phyloP scores from a whole-genome alignment of 2,888 invertebrate species.

The Subacronicta megacephala region DNA sequence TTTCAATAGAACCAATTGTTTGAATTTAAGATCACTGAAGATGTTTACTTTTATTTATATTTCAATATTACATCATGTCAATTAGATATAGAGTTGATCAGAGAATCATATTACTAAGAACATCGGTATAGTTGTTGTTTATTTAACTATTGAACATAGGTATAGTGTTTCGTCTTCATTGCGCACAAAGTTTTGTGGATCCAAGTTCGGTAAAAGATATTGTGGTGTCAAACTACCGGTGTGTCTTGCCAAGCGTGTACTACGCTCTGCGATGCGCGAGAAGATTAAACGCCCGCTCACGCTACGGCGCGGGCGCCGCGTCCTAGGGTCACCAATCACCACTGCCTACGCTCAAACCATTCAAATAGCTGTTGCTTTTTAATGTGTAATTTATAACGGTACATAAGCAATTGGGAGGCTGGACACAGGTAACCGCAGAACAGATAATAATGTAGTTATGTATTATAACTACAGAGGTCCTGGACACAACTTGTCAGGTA shows the following conservation, averaged over 20 bases:
- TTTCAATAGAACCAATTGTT: constrained; percentile 19
- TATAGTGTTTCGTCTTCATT: no score
- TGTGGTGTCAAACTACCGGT: constrained; percentile 32
- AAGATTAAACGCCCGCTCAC: neutral
- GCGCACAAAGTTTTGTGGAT: no score
- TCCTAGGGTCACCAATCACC: neutral
- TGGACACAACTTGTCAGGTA: no score
- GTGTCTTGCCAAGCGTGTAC: constrained; percentile 28
- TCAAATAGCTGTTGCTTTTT: neutral
- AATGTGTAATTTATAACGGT: neutral
- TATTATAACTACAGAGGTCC: no score
- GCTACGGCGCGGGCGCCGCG: neutral
- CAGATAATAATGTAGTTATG: no score
- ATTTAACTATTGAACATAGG: no score
- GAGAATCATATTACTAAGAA: no score
- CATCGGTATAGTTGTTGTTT: no score
- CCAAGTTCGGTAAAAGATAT: constrained; percentile 30
- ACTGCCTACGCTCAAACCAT: neutral
- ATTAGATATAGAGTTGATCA: no score
- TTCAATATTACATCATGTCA: neutral
- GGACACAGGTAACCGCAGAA: no score
- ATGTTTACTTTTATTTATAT: neutral
- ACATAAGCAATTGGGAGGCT: no score
- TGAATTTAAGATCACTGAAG: constrained; percentile 26
- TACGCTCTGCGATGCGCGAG: constrained; percentile 8